Conservation (phyloP, 2,888 invertebrate species). For the Eupelmus urozonus region DNA sequence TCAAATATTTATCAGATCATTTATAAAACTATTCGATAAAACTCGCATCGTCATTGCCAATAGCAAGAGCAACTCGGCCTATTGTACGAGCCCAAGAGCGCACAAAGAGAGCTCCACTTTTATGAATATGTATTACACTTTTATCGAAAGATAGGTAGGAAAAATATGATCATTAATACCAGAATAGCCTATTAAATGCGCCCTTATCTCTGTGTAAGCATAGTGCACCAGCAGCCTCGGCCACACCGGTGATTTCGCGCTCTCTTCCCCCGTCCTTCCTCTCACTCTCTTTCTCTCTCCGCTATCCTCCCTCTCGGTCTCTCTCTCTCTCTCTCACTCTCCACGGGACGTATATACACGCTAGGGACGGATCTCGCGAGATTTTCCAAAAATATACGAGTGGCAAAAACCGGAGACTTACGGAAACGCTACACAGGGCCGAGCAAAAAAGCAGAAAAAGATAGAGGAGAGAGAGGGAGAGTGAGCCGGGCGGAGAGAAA, state of each 20-base stretch:
- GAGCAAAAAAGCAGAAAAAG: slow-evolving; percentile 1
- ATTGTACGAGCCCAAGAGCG: not conserved
- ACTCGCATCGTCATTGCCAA: no score
- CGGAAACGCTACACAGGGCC: slow-evolving; percentile 40
- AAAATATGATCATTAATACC: slow-evolving; percentile 53
- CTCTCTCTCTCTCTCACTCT: not conserved
- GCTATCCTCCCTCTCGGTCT: not conserved
- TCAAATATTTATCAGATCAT: no score
- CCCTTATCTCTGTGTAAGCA: slow-evolving; percentile 39
- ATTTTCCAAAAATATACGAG: slow-evolving; percentile 56
- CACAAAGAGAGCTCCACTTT: slow-evolving; percentile 34
- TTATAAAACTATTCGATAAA: no score
- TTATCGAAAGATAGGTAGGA: slow-evolving; percentile 45
- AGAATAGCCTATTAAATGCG: slow-evolving; percentile 47
- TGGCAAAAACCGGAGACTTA: slow-evolving; percentile 54
- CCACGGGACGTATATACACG: not conserved
- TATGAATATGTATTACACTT: slow-evolving; percentile 28
- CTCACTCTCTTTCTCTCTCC: slow-evolving; percentile 32
- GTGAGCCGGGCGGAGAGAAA: slow-evolving; percentile 27
- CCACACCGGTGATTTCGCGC: slow-evolving; percentile 28
- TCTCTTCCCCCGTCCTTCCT: slow-evolving; percentile 11
- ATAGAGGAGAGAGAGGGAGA: slow-evolving; percentile 26
- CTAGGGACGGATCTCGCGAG: slow-evolving; percentile 49
- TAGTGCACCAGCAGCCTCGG: not conserved
- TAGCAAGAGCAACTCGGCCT: not conserved